Percentiles rank a stretch among this genome's conserved stretches.
These are phyloP conservation scores for Tapera naevia DNA, from an alignment of 2,797 vertebrate genomes.

Conservation along the genomic window DNA sequence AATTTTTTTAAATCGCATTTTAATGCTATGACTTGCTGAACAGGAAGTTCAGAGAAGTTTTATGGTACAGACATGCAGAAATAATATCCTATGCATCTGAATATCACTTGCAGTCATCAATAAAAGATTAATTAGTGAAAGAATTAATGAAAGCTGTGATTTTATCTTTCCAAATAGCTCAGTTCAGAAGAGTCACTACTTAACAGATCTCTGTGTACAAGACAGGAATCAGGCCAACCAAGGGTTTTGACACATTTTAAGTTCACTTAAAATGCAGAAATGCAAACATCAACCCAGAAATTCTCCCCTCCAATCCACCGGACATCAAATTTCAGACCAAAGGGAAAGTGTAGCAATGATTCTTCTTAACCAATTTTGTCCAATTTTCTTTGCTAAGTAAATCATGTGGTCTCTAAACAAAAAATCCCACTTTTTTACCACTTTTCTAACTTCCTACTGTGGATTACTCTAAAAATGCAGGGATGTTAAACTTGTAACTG, in stretches of 20 bases:
- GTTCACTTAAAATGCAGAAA: background rate
- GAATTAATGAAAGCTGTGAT: background rate
- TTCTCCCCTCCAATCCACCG: background rate
- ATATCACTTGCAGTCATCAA: background rate
- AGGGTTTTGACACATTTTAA: background rate
- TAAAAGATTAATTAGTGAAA: background rate
- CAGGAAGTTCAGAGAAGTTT: background rate
- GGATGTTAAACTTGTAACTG: background rate
- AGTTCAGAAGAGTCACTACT: background rate
- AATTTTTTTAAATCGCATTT: background rate
- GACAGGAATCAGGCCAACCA: background rate
- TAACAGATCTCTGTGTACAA: background rate
- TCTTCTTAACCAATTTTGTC: background rate
- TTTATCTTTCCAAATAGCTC: background rate
- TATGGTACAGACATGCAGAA: background rate
- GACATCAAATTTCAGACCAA: background rate
- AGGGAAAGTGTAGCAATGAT: background rate
- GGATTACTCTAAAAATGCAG: background rate
- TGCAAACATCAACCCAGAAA: background rate
- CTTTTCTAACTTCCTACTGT: background rate
- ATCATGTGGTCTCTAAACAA: accelerated
- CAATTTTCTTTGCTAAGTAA: background rate
- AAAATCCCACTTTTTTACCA: background rate
- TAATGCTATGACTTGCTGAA: background rate
- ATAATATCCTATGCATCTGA: background rate